Conservation (phyloP, 2,888 invertebrate genomes). For the Athrips mouffetella region DNA sequence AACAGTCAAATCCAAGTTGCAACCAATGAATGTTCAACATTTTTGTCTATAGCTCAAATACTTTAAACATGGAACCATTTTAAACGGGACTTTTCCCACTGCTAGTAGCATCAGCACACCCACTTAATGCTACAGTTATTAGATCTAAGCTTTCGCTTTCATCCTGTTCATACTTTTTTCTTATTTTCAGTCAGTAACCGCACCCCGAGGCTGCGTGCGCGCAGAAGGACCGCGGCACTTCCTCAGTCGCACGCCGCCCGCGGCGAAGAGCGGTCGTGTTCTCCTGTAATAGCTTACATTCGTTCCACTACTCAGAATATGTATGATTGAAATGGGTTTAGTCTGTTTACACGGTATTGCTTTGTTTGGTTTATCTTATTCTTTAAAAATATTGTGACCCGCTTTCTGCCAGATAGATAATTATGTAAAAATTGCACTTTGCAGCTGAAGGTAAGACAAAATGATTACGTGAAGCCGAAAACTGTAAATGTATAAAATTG, state of each 20-base stretch:
- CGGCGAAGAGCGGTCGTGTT: conserved; percentile 63
- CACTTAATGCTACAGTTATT: conserved; percentile 6
- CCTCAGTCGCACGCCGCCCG: conserved; percentile 60
- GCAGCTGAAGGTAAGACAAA: neutral
- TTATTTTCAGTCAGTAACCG: conserved; percentile 12
- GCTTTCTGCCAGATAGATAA: too few relatives aligned
- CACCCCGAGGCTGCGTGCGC: conserved; percentile 38
- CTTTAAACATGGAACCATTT: too few relatives aligned
- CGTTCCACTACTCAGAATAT: conserved; percentile 38
- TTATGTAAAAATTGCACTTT: too few relatives aligned
- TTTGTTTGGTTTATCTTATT: too few relatives aligned
- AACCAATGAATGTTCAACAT: too few relatives aligned
- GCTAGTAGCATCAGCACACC: neutral
- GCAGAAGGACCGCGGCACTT: conserved; percentile 43
- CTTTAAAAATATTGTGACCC: too few relatives aligned
- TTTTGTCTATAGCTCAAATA: too few relatives aligned
- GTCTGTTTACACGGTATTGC: conserved; percentile 8
- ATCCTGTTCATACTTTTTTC: neutral
- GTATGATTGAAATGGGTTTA: conserved; percentile 34
- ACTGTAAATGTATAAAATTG: neutral
- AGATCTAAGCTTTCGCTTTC: conserved; percentile 7
- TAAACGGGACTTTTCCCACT: too few relatives aligned
- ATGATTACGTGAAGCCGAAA: conserved; percentile 4
- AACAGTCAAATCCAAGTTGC: too few relatives aligned
- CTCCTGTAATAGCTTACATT: conserved; percentile 55